Evolutionary conservation across 1,140 invertebrate genomes (phyloP).

Genomic region (Pemphigus obesinymphae): DNA sequence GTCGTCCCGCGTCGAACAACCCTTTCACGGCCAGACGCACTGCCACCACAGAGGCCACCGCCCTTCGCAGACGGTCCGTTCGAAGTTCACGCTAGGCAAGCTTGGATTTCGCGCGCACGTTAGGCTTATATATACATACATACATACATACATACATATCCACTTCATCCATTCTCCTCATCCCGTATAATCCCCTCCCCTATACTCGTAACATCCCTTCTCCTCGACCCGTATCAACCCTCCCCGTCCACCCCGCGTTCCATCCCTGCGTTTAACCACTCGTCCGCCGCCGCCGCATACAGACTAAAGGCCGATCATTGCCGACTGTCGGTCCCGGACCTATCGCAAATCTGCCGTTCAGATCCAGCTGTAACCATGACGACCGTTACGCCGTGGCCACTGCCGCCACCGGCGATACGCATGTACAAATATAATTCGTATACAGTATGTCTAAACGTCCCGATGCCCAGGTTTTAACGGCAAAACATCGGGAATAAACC

Average conservation of each 20-base stretch:
- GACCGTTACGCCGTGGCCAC: not conserved
- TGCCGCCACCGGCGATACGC: not conserved
- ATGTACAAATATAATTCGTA: not conserved
- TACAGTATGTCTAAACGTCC: too few species aligned
- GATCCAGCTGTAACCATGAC: constrained; percentile 11
- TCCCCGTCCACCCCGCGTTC: not conserved
- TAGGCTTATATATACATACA: too few species aligned
- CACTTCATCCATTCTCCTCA: not conserved
- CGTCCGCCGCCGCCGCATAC: not conserved
- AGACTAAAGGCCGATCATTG: too few species aligned
- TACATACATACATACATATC: not conserved
- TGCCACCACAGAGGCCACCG: not conserved
- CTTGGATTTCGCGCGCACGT: constrained; percentile 16
- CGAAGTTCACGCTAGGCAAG: constrained; percentile 24
- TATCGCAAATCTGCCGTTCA: constrained; percentile 17
- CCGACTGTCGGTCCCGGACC: constrained; percentile 11
- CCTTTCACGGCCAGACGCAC: constrained; percentile 41
- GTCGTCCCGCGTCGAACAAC: constrained; percentile 14
- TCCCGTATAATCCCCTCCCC: not conserved
- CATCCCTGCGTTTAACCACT: not conserved
- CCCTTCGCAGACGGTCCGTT: constrained; percentile 31
- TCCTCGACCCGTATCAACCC: not conserved
- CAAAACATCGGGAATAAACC: too few species aligned
- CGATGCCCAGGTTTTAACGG: too few species aligned
- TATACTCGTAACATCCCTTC: not conserved